Evolutionary conservation across 2,113 vertebrate species (phyloP), one percentile per base, ranked within the genome.

Genomic region (Rostratula benghalensis): DNA sequence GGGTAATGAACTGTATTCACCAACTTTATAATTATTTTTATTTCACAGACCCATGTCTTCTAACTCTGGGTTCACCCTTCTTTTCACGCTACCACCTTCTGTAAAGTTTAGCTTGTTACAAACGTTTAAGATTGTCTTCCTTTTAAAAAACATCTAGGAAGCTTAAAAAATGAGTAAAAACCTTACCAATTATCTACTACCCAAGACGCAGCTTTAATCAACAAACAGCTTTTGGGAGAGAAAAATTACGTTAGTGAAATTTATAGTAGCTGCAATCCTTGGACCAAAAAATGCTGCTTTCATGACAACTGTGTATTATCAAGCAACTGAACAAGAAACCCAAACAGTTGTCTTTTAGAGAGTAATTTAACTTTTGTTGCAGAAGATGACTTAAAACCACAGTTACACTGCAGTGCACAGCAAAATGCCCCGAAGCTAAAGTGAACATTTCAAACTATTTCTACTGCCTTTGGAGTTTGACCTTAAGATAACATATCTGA

Each of bases 321-420:
- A 93, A 92, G 50, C 39, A 94, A 83, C 1, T 83, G 67, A 87
- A 94, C 95, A 95, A 56, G 37, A 95, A 85, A 43, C 33, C 51
- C 75, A 88, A 97, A 45, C 43, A 79, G 41, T 51, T 93, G 56
- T 74, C 51, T 86, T 92, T 78, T 37, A 81, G 83, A 85, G 35
- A 54, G 51, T 28, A 86, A 89, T 86, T 83, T 73, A 46, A 46
- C 90, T 83, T 94, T 70, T 92, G 27, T 67, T 92, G 73, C 61
- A 90, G 79, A 93, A 70, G 46, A 81, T 76, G 37, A 83, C 83
- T 95, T 83, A 90, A 93, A 93, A 89, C 82, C 35, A 78, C 83
- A 95, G 31, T 57, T 83, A 54, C 14, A 46, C 46, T 83, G 79
- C 46, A 91, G 71, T 59, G 13, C 31, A 39, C 59, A 46, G 94